Evolutionary conservation across 2,797 vertebrate species (phyloP).

Genomic region (Mormyrus hasselquistii): DNA sequence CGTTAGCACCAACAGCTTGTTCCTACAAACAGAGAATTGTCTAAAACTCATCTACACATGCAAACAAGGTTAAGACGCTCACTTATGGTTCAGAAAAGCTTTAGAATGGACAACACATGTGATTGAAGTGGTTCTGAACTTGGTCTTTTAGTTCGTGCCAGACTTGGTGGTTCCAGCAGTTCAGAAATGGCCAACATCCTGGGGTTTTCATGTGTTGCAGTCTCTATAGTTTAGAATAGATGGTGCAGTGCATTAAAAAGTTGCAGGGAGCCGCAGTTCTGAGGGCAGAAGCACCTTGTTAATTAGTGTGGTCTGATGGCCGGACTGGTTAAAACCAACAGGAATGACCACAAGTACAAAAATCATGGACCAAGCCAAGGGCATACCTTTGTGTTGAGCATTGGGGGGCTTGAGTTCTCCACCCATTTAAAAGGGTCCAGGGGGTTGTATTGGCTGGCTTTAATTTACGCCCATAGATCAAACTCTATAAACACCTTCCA

Average conservation of each 20-base stretch:
- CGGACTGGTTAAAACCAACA: not conserved
- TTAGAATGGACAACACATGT: not conserved
- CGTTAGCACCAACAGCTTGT: not conserved
- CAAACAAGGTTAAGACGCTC: not conserved
- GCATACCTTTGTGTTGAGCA: not conserved
- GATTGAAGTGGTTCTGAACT: not conserved
- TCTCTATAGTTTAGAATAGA: not conserved
- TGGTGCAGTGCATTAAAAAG: not conserved
- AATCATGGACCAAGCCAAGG: not conserved
- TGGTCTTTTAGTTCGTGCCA: not conserved
- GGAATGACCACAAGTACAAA: not conserved
- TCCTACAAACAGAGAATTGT: not conserved
- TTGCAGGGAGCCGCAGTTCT: not conserved
- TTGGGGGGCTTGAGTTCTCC: not conserved
- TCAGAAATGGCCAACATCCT: not conserved
- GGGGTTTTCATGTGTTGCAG: not conserved
- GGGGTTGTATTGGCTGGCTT: not conserved
- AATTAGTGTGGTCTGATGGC: not conserved
- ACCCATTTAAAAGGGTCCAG: not conserved
- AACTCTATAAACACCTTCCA: not conserved
- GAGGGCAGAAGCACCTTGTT: not conserved
- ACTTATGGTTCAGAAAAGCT: not conserved
- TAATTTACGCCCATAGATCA: not conserved
- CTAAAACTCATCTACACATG: not conserved
- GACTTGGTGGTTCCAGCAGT: not conserved